A percentile compares a stretch with the other conserved stretches of the same genome.
Evolutionary conservation across 2,888 invertebrate genomes (phyloP).

Genomic region (Zonitis immaculata): DNA sequence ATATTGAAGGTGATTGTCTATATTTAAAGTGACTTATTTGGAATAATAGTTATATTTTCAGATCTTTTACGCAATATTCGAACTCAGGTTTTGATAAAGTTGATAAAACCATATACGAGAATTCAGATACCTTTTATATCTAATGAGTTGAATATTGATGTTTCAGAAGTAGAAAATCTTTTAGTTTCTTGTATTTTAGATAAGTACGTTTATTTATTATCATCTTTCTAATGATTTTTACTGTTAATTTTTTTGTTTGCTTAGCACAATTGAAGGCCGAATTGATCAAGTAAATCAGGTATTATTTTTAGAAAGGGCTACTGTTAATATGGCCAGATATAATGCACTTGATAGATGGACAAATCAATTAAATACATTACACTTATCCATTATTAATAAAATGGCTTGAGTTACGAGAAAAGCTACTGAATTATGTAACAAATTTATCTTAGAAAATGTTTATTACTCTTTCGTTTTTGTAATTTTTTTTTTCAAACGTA

Average conservation of each 20-base stretch:
- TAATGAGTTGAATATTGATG: slow-evolving; percentile 88
- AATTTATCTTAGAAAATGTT: no score
- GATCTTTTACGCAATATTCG: slow-evolving; percentile 93
- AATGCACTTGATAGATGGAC: slow-evolving; percentile 96
- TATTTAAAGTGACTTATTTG: neutral
- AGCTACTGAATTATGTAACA: no score
- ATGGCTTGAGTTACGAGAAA: slow-evolving; percentile 59
- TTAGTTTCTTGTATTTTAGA: slow-evolving; percentile 97
- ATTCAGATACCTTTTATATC: slow-evolving; percentile 98
- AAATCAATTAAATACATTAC: slow-evolving; percentile 80
- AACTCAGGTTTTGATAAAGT: slow-evolving; percentile 93
- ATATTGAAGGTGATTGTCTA: slow-evolving; percentile 87
- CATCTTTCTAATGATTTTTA: no score
- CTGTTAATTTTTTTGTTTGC: neutral
- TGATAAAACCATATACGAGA: slow-evolving; percentile 96
- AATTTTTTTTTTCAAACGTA: no score
- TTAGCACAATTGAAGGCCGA: slow-evolving; percentile 77
- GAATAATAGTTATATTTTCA: slow-evolving; percentile 36
- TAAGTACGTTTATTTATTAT: slow-evolving; percentile 62
- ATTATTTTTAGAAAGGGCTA: slow-evolving; percentile 76
- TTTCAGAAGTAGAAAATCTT: slow-evolving; percentile 91
- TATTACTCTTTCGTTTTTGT: no score
- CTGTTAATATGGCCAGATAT: slow-evolving; percentile 81
- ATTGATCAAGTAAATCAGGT: slow-evolving; percentile 95
- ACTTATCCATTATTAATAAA: slow-evolving; percentile 88